phyloP scores from a whole-genome alignment of 2,888 invertebrate genomes.

The Isoperla grammatica region DNA sequence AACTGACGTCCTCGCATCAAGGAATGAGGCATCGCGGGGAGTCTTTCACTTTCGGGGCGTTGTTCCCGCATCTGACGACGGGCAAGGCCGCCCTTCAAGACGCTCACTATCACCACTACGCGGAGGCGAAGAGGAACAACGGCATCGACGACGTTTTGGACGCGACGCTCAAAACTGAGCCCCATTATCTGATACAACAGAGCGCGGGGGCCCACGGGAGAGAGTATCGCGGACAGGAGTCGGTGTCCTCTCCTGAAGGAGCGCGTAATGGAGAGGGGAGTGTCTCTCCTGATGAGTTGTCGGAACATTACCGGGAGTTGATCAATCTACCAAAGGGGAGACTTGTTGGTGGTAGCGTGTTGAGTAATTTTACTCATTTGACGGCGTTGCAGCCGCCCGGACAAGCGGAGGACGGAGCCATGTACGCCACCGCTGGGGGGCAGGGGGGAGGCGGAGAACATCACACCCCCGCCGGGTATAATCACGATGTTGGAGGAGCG shows the following conservation, averaged over 20 bases:
- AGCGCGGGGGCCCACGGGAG: too few relatives aligned
- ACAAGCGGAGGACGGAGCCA: slow-evolving; percentile 1
- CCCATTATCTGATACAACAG: too few relatives aligned
- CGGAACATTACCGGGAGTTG: too few relatives aligned
- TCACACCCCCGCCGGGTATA: background rate
- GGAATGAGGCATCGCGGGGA: slow-evolving; percentile 9
- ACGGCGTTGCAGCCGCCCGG: slow-evolving; percentile 5
- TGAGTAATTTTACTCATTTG: slow-evolving; percentile 8
- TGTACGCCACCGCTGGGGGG: background rate
- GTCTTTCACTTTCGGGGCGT: slow-evolving; percentile 8
- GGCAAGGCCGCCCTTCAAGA: background rate
- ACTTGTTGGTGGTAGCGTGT: background rate
- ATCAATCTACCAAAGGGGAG: too few relatives aligned
- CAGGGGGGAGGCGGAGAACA: background rate
- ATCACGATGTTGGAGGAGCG: background rate
- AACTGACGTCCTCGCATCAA: background rate
- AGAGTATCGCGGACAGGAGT: too few relatives aligned
- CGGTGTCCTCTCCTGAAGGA: too few relatives aligned
- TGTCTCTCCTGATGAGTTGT: too few relatives aligned
- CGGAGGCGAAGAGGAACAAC: background rate
- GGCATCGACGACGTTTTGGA: slow-evolving; percentile 12
- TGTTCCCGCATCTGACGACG: slow-evolving; percentile 9
- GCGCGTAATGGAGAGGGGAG: too few relatives aligned
- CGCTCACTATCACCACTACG: background rate
- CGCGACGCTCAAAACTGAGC: background rate